Evolutionary conservation across 2,797 vertebrate species (phyloP), one percentile per base, ranked within the genome.

Genomic region (Hemitrygon akajei): DNA sequence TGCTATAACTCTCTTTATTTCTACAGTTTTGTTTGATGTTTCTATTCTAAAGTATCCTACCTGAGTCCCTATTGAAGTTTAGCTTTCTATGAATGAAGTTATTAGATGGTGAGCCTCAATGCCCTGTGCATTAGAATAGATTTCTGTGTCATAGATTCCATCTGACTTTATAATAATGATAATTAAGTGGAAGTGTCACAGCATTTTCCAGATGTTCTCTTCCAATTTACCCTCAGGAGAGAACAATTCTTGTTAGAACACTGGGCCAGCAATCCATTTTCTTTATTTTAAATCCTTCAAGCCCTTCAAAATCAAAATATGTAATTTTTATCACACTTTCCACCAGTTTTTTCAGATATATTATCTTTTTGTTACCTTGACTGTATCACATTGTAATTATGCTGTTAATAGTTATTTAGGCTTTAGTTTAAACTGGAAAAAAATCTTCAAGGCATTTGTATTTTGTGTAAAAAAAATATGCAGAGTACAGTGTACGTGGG

Each of bases 401-500:
- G 94, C 66, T 77, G 94, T 94, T 94, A 93, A 94, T 94, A 79
- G 94, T 34, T 93, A 40, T 56, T 76, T 76, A 94, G 94, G 89
- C 30, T 87, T 93, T 94, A 80, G 86, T 71, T 93, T 93, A 40
- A 73, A 77, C 77, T 93, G 94, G 84, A 71, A 93, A 91, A 92
- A 7, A 69, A 94, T 89, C 86, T 91, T 84, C 86, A 95, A 95
- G 95, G 96, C 94, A 94, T 96, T 96, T 96, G 93, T 96, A 96
- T 96, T 95, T 94, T 94, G 94, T 96, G 95, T 97, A 97, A 94
- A 96, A 91, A 71, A 76, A 56, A 96, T 47, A 47, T 96, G 94
- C 95, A 94, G 95, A 96, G 96, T 96, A 96, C 95, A 96, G 96
- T 96, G 96, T 96, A 96, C 96, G 94, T 92, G 96, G 96, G 96